Evolutionary conservation across 2,888 invertebrate species (phyloP).

Genomic region (Cheiracanthium punctorium): DNA sequence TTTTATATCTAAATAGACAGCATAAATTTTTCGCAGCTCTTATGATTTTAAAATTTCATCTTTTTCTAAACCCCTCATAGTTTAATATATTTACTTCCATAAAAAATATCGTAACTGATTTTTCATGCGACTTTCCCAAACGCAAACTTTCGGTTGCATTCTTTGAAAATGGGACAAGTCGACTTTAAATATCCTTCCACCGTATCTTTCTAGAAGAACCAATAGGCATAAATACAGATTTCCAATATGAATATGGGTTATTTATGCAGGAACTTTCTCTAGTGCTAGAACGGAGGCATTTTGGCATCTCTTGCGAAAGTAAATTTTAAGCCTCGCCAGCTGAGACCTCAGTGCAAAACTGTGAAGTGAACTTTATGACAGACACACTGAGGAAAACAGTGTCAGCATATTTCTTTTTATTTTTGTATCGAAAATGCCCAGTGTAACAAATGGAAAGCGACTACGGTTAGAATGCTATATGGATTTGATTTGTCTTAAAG

Average conservation of each 20-base stretch:
- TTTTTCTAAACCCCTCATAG: background rate
- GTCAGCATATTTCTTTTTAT: background rate
- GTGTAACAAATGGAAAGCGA: background rate
- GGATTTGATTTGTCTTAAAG: too few relatives aligned
- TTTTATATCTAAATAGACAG: background rate
- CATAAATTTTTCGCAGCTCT: background rate
- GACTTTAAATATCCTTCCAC: slow-evolving; percentile 17
- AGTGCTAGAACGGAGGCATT: slow-evolving; percentile 14
- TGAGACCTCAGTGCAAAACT: slow-evolving; percentile 46
- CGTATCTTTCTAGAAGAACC: slow-evolving; percentile 27
- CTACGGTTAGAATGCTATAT: too few relatives aligned
- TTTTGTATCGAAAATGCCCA: background rate
- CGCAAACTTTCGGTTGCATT: background rate
- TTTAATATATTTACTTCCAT: background rate
- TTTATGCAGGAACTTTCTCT: slow-evolving; percentile 46
- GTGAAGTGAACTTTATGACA: slow-evolving; percentile 50
- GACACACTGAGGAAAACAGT: slow-evolving; percentile 17
- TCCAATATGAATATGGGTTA: slow-evolving; percentile 67
- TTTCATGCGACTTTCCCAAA: slow-evolving; percentile 11
- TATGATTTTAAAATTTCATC: background rate
- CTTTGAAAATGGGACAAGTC: slow-evolving; percentile 2
- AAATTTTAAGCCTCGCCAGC: slow-evolving; percentile 51
- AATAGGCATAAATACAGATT: slow-evolving; percentile 59
- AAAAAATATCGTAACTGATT: background rate
- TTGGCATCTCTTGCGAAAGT: slow-evolving; percentile 2